Conservation (phyloP, 2,888 invertebrate genomes). For the Xestia c-nigrum region DNA sequence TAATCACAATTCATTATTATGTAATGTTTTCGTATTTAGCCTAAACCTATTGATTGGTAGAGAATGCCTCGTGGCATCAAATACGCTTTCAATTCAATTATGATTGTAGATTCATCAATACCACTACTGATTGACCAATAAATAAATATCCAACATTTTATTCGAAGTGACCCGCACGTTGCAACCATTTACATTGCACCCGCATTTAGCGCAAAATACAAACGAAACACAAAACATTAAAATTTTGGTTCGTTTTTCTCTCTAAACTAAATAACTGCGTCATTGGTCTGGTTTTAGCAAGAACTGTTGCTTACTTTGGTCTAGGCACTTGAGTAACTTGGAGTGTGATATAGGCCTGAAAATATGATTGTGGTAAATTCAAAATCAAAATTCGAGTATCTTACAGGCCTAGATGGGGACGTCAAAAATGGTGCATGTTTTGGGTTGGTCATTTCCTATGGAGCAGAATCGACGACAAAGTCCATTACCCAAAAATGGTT, state of each 20-base stretch:
- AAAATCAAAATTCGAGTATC: too few relatives aligned
- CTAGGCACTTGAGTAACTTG: neutral
- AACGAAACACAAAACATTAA: conserved; percentile 11
- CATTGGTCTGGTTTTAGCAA: neutral
- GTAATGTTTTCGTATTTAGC: neutral
- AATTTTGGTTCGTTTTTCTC: neutral
- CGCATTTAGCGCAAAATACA: conserved; percentile 28
- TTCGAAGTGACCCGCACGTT: conserved; percentile 6
- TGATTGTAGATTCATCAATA: neutral
- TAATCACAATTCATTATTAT: neutral
- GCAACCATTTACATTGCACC: conserved; percentile 32
- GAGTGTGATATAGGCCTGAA: too few relatives aligned
- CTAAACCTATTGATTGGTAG: neutral
- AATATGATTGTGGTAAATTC: too few relatives aligned
- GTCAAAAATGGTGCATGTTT: too few relatives aligned
- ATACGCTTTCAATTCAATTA: neutral
- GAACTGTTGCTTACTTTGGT: neutral
- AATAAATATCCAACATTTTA: neutral
- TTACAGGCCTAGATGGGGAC: too few relatives aligned
- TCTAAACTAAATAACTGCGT: conserved; percentile 5
- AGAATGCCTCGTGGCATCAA: neutral
- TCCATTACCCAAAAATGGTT: neutral
- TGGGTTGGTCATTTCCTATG: too few relatives aligned
- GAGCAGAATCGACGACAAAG: neutral
- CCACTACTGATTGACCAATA: neutral